These are phyloP conservation scores for Laupala kohalensis DNA, from an alignment of 1,140 invertebrate species.

Conservation along the genomic window DNA sequence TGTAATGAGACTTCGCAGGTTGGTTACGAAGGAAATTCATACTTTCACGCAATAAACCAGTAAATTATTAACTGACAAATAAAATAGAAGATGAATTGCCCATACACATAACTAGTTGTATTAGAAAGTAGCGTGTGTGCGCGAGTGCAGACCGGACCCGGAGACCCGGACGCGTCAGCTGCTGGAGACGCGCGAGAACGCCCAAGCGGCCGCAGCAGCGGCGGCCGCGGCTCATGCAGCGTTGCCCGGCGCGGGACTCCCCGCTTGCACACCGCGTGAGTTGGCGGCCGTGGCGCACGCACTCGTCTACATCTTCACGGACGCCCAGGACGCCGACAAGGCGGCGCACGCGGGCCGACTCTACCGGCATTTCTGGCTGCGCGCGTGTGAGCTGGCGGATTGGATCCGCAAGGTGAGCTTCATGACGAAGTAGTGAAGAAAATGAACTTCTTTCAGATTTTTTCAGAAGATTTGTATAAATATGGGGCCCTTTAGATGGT, in stretches of 20 bases:
- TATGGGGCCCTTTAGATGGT: too few relatives aligned
- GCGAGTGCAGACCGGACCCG: too few relatives aligned
- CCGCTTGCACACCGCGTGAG: conserved; percentile 44
- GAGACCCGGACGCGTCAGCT: neutral
- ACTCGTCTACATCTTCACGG: conserved; percentile 40
- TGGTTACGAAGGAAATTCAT: too few relatives aligned
- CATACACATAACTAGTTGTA: too few relatives aligned
- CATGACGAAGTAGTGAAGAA: too few relatives aligned
- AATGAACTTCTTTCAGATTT: too few relatives aligned
- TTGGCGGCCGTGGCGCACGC: conserved; percentile 28
- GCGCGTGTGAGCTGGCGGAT: conserved; percentile 36
- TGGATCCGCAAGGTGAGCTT: conserved; percentile 42
- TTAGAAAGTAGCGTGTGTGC: too few relatives aligned
- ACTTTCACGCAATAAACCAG: too few relatives aligned
- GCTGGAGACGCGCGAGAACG: conserved; percentile 39
- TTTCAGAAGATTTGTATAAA: too few relatives aligned
- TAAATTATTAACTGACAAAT: too few relatives aligned
- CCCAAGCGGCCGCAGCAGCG: conserved; percentile 42
- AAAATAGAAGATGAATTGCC: too few relatives aligned
- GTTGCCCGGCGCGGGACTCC: conserved; percentile 42
- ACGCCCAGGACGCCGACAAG: conserved; percentile 37
- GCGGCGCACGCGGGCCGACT: conserved; percentile 35
- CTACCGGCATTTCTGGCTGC: conserved; percentile 36
- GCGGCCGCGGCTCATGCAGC: conserved; percentile 39
- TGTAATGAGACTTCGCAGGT: too few relatives aligned